Evolutionary conservation across 92 coral and sea anemone species (phyloP).

Genomic region (Phenganax marumi): DNA sequence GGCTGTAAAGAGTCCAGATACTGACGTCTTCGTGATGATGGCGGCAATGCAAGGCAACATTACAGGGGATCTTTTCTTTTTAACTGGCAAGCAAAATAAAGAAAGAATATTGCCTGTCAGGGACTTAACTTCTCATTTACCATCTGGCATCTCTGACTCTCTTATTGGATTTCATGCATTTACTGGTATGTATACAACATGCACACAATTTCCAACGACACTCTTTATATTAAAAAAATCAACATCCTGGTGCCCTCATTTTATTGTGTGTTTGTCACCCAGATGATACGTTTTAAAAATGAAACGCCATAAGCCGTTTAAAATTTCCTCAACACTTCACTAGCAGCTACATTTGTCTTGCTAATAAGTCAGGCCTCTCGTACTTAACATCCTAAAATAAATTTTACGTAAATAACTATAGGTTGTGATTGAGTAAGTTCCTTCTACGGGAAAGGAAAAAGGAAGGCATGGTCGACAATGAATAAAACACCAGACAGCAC

Average conservation of each 20-base stretch:
- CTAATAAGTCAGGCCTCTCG: too few species aligned
- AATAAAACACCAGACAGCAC: not conserved
- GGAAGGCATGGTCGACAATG: not conserved
- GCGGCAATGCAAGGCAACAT: not conserved
- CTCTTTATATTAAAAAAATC: too few species aligned
- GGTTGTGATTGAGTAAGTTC: conserved; percentile 26
- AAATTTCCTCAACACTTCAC: too few species aligned
- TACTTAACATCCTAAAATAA: too few species aligned
- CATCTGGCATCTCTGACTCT: not conserved
- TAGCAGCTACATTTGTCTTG: too few species aligned
- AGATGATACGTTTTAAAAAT: too few species aligned
- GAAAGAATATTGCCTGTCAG: not conserved
- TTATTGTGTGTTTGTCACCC: too few species aligned
- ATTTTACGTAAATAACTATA: too few species aligned
- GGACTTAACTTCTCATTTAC: not conserved
- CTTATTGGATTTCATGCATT: conserved; percentile 11
- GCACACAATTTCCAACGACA: too few species aligned
- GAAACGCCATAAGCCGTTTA: too few species aligned
- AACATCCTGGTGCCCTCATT: too few species aligned
- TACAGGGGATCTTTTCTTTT: not conserved
- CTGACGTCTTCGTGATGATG: conserved; percentile 12
- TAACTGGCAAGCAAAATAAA: not conserved
- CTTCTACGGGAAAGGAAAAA: conserved; percentile 3
- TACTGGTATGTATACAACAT: not conserved
- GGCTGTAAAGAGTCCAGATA: conserved; percentile 22